Base-by-base conservation (phyloP, 2,113 vertebrate species). In the Clarias macrocephalus region DNA sequence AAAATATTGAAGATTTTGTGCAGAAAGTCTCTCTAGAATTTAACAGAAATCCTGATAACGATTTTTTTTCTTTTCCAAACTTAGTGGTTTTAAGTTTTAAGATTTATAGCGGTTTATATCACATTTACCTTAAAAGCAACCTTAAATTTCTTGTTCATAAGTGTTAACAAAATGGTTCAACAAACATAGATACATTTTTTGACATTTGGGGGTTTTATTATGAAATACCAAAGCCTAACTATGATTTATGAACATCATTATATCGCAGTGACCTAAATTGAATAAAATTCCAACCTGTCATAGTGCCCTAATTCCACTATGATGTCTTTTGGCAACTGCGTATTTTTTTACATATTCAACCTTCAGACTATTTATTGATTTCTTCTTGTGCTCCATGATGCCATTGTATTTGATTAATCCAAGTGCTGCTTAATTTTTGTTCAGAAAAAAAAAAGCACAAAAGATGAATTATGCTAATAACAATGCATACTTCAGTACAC, bases 381-480 rank as follows among this genome's bases (percentile, higher is more conserved):
- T 48, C 3, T 11, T 72, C 33, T 37, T 72, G 68, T 21, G 30
- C 68, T n/a, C 11, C 25, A 77, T 33, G 21, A 73, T 48, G 81
- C 25, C 15, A 28, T 56, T 21, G 48, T 56, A 70, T 13, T 11
- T 18, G 10, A 66, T 68, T 30, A 70, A 83, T 84, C 15, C 3
- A 84, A 57, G 28, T 84, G 54, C 82, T 59, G 30, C 25, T 72
- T 83, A 56, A 48, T n/a, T 28, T 65, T 62, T 63, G 25, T 73
- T 73, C 18, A 6, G 70, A 30, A 30, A 13, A 72, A 65, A 66
- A 76, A 63, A 72, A 63, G 42, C 25, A 77, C 72, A 85, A 37
- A 72, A 73, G 82, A 0, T 0, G 66, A 37, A 57, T 84, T 65
- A 85, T 52, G 72, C 57, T 21, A 85, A 77, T 76, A 52, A 65